Evolutionary conservation across 2,888 invertebrate genomes (phyloP).

Genomic region (Nemapogon koenigi): DNA sequence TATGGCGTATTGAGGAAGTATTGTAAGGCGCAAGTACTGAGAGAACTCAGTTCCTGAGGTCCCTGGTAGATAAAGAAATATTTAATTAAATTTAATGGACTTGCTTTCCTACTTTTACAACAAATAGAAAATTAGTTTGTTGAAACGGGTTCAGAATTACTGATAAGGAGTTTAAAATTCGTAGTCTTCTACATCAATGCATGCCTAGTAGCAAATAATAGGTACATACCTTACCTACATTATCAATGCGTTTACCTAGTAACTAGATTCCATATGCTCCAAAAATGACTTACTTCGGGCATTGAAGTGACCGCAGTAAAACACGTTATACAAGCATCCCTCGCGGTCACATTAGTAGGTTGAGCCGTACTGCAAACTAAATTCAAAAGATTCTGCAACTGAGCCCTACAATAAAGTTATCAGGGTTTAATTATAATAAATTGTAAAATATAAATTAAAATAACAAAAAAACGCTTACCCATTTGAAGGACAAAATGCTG

Average conservation of each 20-base stretch:
- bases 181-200: too few species aligned
- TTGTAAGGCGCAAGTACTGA: slow-evolving; percentile 59
- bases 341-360: slow-evolving; percentile 56
- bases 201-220: too few species aligned
- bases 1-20: slow-evolving; percentile 62
- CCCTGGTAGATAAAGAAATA: slow-evolving; percentile 46
- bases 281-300: slow-evolving; percentile 45
- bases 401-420: slow-evolving; percentile 27
- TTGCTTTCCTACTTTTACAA: too few species aligned
- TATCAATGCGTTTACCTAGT: too few species aligned
- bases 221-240: too few species aligned
- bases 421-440: neutral
- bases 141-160: too few species aligned
- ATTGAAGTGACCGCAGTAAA: slow-evolving; percentile 64
- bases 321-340: slow-evolving; percentile 70
- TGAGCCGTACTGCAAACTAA: slow-evolving; percentile 71
- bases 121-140: too few species aligned
- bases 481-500: slow-evolving; percentile 46
- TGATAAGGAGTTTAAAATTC: too few species aligned
- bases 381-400: slow-evolving; percentile 62
- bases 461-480: slow-evolving; percentile 28
- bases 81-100: too few species aligned
- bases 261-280: too few species aligned
- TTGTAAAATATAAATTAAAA: neutral
- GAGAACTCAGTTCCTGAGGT: slow-evolving; percentile 55